Conservation (phyloP, 64 coral and sea anemone genomes). For the Hydrozoanthus tunicans region DNA sequence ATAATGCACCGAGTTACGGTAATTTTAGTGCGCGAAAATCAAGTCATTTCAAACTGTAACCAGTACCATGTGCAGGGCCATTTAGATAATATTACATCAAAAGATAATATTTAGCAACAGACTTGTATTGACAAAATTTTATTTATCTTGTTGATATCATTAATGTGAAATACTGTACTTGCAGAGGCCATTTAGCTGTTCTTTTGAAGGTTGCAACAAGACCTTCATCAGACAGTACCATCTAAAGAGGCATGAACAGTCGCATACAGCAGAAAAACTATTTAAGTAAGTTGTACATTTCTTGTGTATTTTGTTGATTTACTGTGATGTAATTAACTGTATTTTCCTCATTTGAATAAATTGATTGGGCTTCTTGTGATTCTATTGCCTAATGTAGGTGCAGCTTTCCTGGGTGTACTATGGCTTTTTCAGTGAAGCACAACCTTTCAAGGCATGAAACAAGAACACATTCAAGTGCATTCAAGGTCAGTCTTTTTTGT, state of each 20-base stretch:
- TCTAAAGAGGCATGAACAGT: constrained; percentile 54
- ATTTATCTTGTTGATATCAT: too few species aligned
- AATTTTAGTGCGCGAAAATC: too few species aligned
- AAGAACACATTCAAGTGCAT: constrained; percentile 36
- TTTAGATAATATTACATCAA: too few species aligned
- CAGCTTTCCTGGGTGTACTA: constrained; percentile 49
- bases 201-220: constrained; percentile 50
- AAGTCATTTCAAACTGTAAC: too few species aligned
- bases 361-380: neutral
- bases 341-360: neutral
- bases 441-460: constrained; percentile 52
- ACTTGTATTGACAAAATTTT: too few species aligned
- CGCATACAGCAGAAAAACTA: constrained; percentile 38
- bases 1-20: too few species aligned
- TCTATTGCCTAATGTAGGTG: neutral
- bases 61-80: too few species aligned
- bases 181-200: constrained; percentile 45
- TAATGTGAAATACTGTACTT: neutral
- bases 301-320: neutral
- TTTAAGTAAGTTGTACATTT: constrained; percentile 13
- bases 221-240: constrained; percentile 53
- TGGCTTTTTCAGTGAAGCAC: constrained; percentile 39
- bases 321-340: neutral
- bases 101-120: too few species aligned
- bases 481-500: neutral